Conservation (phyloP, 1,140 invertebrate species). For the Wasmannia auropunctata region DNA sequence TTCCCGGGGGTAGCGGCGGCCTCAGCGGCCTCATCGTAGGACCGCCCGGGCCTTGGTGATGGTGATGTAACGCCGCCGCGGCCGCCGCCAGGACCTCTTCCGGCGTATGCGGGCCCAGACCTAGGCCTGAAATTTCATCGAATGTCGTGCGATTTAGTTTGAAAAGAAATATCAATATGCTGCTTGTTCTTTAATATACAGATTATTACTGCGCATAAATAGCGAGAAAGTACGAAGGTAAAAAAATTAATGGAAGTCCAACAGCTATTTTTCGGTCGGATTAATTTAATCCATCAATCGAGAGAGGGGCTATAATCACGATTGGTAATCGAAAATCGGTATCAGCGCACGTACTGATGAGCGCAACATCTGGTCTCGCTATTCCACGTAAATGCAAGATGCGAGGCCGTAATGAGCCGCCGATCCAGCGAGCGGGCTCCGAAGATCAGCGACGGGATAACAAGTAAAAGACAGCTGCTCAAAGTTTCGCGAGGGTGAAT, state of each 20-base stretch:
- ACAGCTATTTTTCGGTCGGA: background rate
- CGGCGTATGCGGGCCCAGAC: conserved; percentile 82
- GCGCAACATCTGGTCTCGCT: conserved; percentile 40
- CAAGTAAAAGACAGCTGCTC: conserved; percentile 73
- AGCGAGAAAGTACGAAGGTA: background rate
- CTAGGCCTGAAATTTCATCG: conserved; percentile 76
- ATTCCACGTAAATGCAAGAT: conserved; percentile 38
- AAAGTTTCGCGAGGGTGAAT: conserved; percentile 64
- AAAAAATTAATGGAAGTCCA: background rate
- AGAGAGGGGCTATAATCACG: background rate
- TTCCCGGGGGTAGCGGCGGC: conserved; percentile 87
- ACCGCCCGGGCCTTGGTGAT: conserved; percentile 86
- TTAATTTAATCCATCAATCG: conserved; percentile 17
- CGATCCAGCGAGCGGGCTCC: background rate
- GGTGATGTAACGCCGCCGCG: conserved; percentile 90
- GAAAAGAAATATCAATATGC: background rate
- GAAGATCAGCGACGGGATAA: conserved; percentile 68
- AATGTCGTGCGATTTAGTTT: background rate
- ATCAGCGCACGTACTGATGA: conserved; percentile 19
- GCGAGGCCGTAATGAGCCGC: conserved; percentile 25
- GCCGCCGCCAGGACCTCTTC: conserved; percentile 89
- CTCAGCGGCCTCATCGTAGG: conserved; percentile 91
- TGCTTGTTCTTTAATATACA: background rate
- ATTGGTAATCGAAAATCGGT: conserved; percentile 26
- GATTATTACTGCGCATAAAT: background rate